Conservation (phyloP, 2,797 vertebrate species). For the Petrocephalus schoutedeni region DNA sequence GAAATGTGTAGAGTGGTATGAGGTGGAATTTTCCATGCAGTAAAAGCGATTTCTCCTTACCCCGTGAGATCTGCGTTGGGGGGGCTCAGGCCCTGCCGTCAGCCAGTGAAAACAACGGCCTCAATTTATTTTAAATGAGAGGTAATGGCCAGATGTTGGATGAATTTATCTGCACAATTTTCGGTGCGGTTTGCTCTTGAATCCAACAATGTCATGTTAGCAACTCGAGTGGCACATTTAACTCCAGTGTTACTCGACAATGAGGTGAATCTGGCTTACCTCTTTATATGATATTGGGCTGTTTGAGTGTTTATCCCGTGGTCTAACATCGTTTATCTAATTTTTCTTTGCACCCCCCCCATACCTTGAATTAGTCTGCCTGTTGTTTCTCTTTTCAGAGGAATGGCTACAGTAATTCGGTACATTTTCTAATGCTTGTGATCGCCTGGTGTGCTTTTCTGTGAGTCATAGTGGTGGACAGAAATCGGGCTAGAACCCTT, state of each 20-base stretch:
- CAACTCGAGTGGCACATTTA: slow-evolving; percentile 34
- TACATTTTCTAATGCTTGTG: neutral
- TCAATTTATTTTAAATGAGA: slow-evolving; percentile 47
- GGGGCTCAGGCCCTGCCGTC: slow-evolving; percentile 13
- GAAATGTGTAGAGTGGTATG: slow-evolving; percentile 36
- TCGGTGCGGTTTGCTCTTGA: slow-evolving; percentile 39
- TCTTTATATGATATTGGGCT: neutral
- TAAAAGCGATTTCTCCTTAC: slow-evolving; percentile 55
- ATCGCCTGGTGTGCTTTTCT: neutral
- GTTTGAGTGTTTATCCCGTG: neutral
- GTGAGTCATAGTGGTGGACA: neutral
- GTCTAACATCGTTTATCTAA: slow-evolving; percentile 7
- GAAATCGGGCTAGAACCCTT: neutral
- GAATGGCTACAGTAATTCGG: neutral
- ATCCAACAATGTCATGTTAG: slow-evolving; percentile 46
- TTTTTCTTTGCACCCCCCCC: neutral
- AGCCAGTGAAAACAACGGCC: slow-evolving; percentile 48
- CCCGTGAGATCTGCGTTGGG: slow-evolving; percentile 51
- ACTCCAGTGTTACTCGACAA: slow-evolving; percentile 32
- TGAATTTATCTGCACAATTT: slow-evolving; percentile 52
- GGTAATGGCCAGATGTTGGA: slow-evolving; percentile 65
- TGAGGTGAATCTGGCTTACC: slow-evolving; percentile 27
- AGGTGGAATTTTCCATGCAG: slow-evolving; percentile 72
- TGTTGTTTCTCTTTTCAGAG: neutral
- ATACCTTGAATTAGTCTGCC: neutral